A percentile compares a stretch with the other conserved stretches of the same genome.
phyloP scores from a whole-genome alignment of 2,888 invertebrate genomes.

The Oligia latruncula region DNA sequence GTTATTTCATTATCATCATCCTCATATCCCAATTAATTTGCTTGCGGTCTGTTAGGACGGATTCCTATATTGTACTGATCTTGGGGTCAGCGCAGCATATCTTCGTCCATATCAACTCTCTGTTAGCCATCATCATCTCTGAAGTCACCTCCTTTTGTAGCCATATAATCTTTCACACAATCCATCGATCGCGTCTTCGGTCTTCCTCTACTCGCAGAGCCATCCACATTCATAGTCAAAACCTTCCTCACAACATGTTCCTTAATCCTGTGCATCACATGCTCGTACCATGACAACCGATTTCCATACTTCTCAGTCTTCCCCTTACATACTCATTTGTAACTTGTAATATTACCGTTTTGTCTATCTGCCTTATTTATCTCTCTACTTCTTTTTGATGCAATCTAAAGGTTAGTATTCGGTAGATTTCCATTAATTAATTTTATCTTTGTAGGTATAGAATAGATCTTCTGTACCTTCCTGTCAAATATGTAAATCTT shows the following conservation, averaged over 20 bases:
- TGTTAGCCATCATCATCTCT: neutral
- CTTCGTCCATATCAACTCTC: neutral
- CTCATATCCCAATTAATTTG: neutral
- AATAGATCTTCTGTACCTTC: constrained; percentile 17
- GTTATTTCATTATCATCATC: neutral
- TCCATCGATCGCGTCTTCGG: too few relatives aligned
- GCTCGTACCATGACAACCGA: neutral
- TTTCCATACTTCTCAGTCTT: neutral
- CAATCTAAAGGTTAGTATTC: neutral
- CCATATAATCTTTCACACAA: neutral
- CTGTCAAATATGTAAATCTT: constrained; percentile 15
- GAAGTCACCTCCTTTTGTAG: neutral
- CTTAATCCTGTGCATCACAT: neutral
- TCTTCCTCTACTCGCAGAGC: too few relatives aligned
- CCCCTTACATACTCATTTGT: neutral
- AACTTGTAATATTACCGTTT: neutral
- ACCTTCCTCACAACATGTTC: neutral
- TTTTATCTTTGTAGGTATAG: neutral
- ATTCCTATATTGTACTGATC: too few relatives aligned
- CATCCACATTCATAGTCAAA: neutral
- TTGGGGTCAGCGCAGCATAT: neutral
- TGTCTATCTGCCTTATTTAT: neutral
- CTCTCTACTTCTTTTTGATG: neutral
- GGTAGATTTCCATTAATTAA: constrained; percentile 2
- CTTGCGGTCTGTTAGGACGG: too few relatives aligned